A percentile compares a stretch with the other conserved stretches of the same genome.
phyloP scores from a whole-genome alignment of 2,888 invertebrate species.

The Andricus curvator region DNA sequence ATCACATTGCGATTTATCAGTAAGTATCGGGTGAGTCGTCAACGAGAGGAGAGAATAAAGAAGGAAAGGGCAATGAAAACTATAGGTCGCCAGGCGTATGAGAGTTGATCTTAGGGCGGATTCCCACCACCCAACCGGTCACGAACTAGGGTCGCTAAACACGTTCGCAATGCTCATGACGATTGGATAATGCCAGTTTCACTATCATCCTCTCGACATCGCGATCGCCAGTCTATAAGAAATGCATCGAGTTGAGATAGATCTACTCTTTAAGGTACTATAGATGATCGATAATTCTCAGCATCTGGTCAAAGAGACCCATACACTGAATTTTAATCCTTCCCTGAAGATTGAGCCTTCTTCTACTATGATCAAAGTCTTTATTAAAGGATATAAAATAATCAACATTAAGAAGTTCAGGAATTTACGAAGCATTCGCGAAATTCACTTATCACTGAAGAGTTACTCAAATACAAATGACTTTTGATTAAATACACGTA shows the following conservation, averaged over 20 bases:
- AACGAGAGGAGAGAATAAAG: constrained; percentile 43
- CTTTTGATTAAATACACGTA: not conserved
- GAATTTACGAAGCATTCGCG: not conserved
- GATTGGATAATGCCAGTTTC: constrained; percentile 70
- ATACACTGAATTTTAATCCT: not conserved
- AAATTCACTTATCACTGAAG: constrained; percentile 1
- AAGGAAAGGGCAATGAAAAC: constrained; percentile 49
- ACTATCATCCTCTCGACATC: constrained; percentile 60
- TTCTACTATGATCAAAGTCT: not conserved
- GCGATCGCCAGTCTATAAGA: constrained; percentile 35
- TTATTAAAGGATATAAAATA: not conserved
- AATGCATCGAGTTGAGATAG: not conserved
- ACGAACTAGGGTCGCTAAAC: constrained; percentile 71
- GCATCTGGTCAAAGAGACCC: not conserved
- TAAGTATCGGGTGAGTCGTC: constrained; percentile 9
- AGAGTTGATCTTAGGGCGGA: constrained; percentile 77
- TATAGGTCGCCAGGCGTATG: constrained; percentile 68
- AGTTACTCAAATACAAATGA: not conserved
- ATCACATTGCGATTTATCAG: not conserved
- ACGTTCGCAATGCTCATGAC: constrained; percentile 63
- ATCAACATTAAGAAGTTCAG: not conserved
- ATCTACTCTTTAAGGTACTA: constrained; percentile 23
- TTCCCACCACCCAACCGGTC: constrained; percentile 76
- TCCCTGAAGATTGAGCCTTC: not conserved
- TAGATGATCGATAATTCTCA: constrained; percentile 11